Conservation (phyloP, 2,888 invertebrate genomes). For the Amphipoea oculea region DNA sequence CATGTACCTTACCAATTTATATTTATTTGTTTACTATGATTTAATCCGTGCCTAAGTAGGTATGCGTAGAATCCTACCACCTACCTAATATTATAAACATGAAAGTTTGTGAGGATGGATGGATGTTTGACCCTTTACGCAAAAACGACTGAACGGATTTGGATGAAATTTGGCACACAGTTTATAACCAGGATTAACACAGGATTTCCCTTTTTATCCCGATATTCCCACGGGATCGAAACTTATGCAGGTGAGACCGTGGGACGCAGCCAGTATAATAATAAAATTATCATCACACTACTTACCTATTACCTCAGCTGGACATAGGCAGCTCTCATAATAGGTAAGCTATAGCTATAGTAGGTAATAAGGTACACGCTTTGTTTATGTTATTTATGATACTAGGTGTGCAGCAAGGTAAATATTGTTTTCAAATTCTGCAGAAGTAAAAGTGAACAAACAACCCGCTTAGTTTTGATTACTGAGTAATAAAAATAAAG, state of each 20-base stretch:
- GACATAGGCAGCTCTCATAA: constrained; percentile 14
- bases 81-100: too few species aligned
- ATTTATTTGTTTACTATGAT: neutral
- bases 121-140: too few species aligned
- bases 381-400: neutral
- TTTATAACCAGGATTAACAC: too few species aligned
- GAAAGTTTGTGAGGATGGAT: too few species aligned
- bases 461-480: neutral
- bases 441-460: neutral
- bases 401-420: neutral
- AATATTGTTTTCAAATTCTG: neutral
- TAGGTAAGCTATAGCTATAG: neutral
- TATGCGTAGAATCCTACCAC: neutral
- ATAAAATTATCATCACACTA: neutral
- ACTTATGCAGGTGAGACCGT: too few species aligned
- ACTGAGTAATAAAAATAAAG: neutral
- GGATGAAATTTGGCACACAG: too few species aligned
- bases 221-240: too few species aligned
- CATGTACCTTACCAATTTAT: neutral
- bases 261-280: neutral
- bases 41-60: too few species aligned
- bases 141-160: too few species aligned
- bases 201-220: too few species aligned
- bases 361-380: neutral
- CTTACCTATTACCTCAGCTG: neutral